A percentile compares a stretch with the other conserved stretches of the same genome.
Conservation (phyloP, 2,113 vertebrate species). For the Rhabdomys dilectus region DNA sequence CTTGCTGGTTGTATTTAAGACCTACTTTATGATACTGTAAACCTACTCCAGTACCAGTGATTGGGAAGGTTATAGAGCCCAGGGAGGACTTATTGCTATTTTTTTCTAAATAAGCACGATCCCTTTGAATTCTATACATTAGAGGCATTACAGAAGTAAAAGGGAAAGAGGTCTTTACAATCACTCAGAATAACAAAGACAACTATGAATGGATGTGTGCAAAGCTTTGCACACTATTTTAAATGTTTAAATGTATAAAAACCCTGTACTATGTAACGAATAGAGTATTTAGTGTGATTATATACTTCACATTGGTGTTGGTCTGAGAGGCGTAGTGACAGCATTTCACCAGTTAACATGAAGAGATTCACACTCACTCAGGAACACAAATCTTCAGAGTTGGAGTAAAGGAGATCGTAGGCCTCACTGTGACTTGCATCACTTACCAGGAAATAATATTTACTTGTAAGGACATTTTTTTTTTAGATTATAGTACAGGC, state of each 20-base stretch:
- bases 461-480: conserved; percentile 5
- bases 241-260: neutral
- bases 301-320: neutral
- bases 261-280: neutral
- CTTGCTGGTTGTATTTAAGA: neutral
- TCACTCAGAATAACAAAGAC: conserved; percentile 33
- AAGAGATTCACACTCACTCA: conserved; percentile 61
- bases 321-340: neutral
- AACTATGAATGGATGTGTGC: conserved; percentile 21
- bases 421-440: conserved; percentile 13
- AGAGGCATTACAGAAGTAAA: neutral
- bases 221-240: neutral
- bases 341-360: conserved; percentile 46
- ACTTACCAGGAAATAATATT: conserved; percentile 47
- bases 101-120: neutral
- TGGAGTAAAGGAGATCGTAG: conserved; percentile 31
- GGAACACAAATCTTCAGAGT: conserved; percentile 16
- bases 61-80: neutral
- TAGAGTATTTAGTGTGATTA: neutral
- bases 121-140: conserved; percentile 14
- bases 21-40: neutral
- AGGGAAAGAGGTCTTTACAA: conserved; percentile 19
- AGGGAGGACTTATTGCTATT: neutral
- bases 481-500: neutral
- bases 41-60: neutral